Evolutionary conservation across 2,113 vertebrate genomes (phyloP).

Genomic region (Butorides virescens): DNA sequence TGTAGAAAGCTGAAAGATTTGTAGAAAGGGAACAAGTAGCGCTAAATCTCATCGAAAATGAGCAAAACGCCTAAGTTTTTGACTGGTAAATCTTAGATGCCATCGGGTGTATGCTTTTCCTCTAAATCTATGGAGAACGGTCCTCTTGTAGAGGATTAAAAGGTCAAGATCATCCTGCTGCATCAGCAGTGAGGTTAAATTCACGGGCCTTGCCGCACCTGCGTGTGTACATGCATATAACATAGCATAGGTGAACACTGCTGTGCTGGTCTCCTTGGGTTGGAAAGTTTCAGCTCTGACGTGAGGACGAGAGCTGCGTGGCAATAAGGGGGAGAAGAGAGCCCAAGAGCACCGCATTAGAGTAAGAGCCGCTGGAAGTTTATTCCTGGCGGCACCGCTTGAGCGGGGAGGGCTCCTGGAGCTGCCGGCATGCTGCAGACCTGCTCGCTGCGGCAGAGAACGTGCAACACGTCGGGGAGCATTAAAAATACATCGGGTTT

Average conservation of each 20-base stretch:
- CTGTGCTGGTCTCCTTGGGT: background rate
- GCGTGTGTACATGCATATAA: background rate
- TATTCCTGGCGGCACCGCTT: background rate
- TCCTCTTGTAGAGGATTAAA: background rate
- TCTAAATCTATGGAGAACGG: background rate
- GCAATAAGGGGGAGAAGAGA: background rate
- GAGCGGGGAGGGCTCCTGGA: background rate
- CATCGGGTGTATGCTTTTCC: background rate
- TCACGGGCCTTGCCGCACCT: background rate
- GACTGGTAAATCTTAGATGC: background rate
- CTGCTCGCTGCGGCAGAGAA: background rate
- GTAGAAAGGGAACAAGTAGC: background rate
- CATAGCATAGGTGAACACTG: background rate
- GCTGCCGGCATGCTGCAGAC: background rate
- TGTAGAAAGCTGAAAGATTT: background rate
- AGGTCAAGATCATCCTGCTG: background rate
- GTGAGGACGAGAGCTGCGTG: slow-evolving; percentile 6
- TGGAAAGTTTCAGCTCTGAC: slow-evolving; percentile 13
- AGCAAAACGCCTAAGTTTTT: background rate
- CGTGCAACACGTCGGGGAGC: fast-evolving
- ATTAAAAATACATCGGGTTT: background rate
- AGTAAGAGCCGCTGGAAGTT: background rate
- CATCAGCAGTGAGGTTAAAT: background rate
- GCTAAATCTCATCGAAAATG: background rate
- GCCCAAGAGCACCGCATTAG: background rate